Evolutionary conservation across 2,888 invertebrate genomes (phyloP), one percentile per base, ranked within the genome.

Genomic region (Drosophila pseudotalamancana): DNA sequence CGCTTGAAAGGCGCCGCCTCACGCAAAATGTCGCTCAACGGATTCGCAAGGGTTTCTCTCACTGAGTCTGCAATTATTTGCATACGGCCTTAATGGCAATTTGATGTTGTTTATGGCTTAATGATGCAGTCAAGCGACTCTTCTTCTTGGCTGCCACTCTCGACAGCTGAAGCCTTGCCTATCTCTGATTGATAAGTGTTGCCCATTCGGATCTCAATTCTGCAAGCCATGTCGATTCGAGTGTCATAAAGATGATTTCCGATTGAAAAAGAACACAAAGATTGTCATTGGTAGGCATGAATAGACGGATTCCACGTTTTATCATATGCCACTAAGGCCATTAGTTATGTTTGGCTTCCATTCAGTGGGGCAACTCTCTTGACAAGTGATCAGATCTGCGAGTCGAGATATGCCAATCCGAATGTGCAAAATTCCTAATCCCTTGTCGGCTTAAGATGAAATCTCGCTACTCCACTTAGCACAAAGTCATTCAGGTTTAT

Each of bases 1-100:
- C n/a, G 67, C 66, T 72, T 84, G 39, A 87, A 81, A 87, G 81
- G 74, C 66, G 65, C 87, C 87, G 81, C 74, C 54, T 48, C 65
- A 63, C 67, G 57, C 67, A 59, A 73, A 65, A 73, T 73, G 61
- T 73, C 76, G 76, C 61, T 73, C 76, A 57, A 53, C 29, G 27
- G 35, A 50, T 56, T 42, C 48, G 48, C 45, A 59, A 59, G 54
- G 59, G 59, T 46, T 43, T 46, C 40, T 21, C 48, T 74, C 35
- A 39, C 75, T 74, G 63, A 84, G 68, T 77, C 59, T 74, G 85
- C 81, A 81, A 87, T 81, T 81, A 81, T 81, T 81, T 81, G 87
- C 81, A 80, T 81, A 74, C 77, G 81, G 84, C 60, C 87, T 81
- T 81, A 81, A 81, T 81, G 81, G 85, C 84, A 87, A 87, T 87